Percentiles rank a stretch among this genome's conserved stretches.
These are phyloP conservation scores for Apus apus DNA, from an alignment of 2,113 vertebrate species.

Conservation along the genomic window DNA sequence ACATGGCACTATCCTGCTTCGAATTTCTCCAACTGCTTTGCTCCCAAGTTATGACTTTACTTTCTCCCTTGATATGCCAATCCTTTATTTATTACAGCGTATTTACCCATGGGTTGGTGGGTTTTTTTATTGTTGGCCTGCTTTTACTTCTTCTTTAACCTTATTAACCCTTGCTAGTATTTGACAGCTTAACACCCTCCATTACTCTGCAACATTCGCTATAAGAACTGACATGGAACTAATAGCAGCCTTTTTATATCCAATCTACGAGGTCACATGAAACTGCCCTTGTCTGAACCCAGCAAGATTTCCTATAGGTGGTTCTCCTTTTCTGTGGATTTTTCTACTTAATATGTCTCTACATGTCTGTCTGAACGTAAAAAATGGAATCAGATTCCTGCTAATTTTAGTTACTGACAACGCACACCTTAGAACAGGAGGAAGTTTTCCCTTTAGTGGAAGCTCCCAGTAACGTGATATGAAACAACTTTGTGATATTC, in stretches of 20 bases:
- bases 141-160: conserved; percentile 83
- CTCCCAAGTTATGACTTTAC: conserved; percentile 65
- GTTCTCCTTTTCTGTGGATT: conserved; percentile 68
- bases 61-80: conserved; percentile 57
- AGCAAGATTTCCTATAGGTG: conserved; percentile 77
- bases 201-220: conserved; percentile 78
- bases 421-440: conserved; percentile 48
- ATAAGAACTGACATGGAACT: conserved; percentile 82
- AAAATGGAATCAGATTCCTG: conserved; percentile 74
- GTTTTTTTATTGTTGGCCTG: conserved; percentile 76
- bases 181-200: conserved; percentile 85
- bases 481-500: conserved; percentile 72
- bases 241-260: conserved; percentile 83
- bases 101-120: conserved; percentile 57
- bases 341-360: conserved; percentile 74
- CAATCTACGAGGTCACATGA: conserved; percentile 78
- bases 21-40: conserved; percentile 13
- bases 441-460: conserved; percentile 68
- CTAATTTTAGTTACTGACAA: conserved; percentile 72
- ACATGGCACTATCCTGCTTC: not conserved
- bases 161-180: conserved; percentile 85
- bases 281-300: conserved; percentile 79
- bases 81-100: conserved; percentile 76
- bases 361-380: conserved; percentile 72
- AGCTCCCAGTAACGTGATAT: conserved; percentile 52